Percentiles rank a stretch among this genome's conserved stretches.
Conservation (phyloP, 2,797 vertebrate genomes). For the Sciurus carolinensis region DNA sequence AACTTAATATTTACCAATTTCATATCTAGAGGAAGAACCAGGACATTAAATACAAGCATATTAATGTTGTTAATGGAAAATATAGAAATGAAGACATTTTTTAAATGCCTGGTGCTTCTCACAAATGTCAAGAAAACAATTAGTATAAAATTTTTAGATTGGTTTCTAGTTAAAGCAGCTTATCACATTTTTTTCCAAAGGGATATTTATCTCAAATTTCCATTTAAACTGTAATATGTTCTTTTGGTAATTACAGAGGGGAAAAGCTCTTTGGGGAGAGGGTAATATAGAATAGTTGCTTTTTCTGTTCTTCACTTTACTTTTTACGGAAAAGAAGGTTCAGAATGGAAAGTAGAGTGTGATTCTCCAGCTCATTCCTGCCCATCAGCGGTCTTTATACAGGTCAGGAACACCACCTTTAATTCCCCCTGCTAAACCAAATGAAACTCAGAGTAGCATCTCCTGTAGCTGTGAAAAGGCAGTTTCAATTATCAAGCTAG, state of each 20-base stretch:
- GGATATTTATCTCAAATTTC: neutral
- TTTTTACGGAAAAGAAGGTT: slow-evolving; percentile 22
- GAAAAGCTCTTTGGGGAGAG: neutral
- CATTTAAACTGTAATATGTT: neutral
- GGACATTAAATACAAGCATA: neutral
- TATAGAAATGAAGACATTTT: slow-evolving; percentile 16
- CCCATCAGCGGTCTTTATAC: neutral
- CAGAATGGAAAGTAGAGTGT: slow-evolving; percentile 7
- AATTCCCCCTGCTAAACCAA: slow-evolving; percentile 22
- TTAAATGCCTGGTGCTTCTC: neutral
- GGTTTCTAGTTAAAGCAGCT: slow-evolving; percentile 51
- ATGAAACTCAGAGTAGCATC: slow-evolving; percentile 9
- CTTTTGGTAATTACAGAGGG: neutral
- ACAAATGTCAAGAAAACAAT: slow-evolving; percentile 22
- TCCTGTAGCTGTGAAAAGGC: slow-evolving; percentile 18
- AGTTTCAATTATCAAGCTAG: slow-evolving; percentile 34
- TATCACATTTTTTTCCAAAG: neutral
- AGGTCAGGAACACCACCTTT: neutral
- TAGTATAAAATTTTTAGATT: neutral
- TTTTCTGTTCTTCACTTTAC: neutral
- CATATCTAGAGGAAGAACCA: neutral
- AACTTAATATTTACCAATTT: slow-evolving; percentile 40
- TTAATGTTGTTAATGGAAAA: slow-evolving; percentile 42
- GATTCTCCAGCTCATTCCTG: neutral
- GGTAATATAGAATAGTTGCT: neutral